Conservation (phyloP, 2,113 vertebrate species). For the Larimichthys crocea region DNA sequence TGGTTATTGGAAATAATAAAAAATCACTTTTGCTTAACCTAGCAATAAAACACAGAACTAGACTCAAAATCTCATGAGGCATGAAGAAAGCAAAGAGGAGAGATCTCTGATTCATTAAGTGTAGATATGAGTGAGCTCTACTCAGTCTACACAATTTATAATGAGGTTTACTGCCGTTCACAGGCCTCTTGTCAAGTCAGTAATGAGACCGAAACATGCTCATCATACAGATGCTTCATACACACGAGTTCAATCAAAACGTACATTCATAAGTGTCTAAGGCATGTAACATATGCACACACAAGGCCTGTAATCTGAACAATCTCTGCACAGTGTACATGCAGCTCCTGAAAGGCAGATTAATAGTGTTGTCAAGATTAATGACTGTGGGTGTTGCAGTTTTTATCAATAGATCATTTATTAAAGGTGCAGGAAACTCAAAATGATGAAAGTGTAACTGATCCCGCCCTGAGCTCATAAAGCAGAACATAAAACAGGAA, state of each 20-base stretch:
- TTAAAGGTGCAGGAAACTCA: too few species aligned
- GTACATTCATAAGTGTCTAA: slow-evolving; percentile 12
- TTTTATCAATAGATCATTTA: too few species aligned
- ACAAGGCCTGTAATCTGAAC: not conserved
- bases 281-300: not conserved
- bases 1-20: slow-evolving; percentile 15
- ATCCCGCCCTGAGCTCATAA: too few species aligned
- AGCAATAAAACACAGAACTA: slow-evolving; percentile 35
- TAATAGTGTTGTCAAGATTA: too few species aligned
- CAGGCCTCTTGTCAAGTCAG: slow-evolving; percentile 49
- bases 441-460: too few species aligned
- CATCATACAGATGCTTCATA: slow-evolving; percentile 40
- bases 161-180: slow-evolving; percentile 46
- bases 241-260: slow-evolving; percentile 23
- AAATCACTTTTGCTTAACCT: slow-evolving; percentile 34
- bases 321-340: not conserved
- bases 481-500: too few species aligned
- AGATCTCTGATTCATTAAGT: slow-evolving; percentile 47
- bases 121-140: slow-evolving; percentile 36
- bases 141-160: slow-evolving; percentile 53
- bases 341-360: too few species aligned
- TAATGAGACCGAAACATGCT: slow-evolving; percentile 58
- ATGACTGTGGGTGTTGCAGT: too few species aligned
- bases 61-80: slow-evolving; percentile 32
- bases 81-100: slow-evolving; percentile 23